These are phyloP conservation scores for Epizoanthus rinbou DNA, from an alignment of 92 coral and sea anemone species.

Conservation along the genomic window DNA sequence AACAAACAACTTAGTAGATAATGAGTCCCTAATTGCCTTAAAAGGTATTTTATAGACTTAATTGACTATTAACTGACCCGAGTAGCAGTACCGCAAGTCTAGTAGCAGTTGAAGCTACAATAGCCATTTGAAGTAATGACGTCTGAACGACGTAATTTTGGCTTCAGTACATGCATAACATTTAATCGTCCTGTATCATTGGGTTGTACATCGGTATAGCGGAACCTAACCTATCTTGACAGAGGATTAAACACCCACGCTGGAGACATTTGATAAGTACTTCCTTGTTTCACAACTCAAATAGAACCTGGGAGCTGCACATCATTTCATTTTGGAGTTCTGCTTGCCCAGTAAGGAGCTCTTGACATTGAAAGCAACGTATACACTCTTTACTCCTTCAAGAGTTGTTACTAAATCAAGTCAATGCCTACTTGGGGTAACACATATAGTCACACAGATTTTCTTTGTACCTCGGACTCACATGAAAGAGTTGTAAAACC, in stretches of 20 bases:
- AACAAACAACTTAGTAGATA: neutral
- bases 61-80: neutral
- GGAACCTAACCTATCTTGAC: slow-evolving; percentile 1
- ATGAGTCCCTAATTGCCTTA: slow-evolving; percentile 12
- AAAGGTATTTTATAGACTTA: slow-evolving; percentile 6
- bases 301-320: neutral
- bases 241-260: neutral
- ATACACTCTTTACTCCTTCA: neutral
- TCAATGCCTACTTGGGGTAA: slow-evolving; percentile 20
- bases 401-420: neutral
- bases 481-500: slow-evolving; percentile 4
- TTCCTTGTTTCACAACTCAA: slow-evolving; percentile 24
- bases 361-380: neutral
- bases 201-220: neutral
- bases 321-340: neutral
- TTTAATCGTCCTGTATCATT: neutral
- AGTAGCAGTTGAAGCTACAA: neutral
- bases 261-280: slow-evolving; percentile 17
- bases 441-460: neutral
- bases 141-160: slow-evolving; percentile 20
- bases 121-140: slow-evolving; percentile 4
- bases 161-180: slow-evolving; percentile 3
- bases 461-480: neutral
- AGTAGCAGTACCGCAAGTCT: slow-evolving; percentile 3
- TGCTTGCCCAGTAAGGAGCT: slow-evolving; percentile 1